Evolutionary conservation across 1,140 invertebrate genomes (phyloP).

Genomic region (Melitaea cinxia): DNA sequence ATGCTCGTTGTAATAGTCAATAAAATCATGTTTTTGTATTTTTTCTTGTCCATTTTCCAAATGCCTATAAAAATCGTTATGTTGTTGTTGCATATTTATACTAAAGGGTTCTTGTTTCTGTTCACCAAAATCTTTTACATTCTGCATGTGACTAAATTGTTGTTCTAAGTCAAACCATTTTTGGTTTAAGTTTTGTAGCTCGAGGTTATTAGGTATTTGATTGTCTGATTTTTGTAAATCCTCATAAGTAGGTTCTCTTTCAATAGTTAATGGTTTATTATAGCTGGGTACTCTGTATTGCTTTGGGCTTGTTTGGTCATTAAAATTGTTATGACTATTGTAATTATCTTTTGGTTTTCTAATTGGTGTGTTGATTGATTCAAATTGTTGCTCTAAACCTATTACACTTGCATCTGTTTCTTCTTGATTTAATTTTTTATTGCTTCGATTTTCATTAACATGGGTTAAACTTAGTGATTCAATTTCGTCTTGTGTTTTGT

Average conservation of each 20-base stretch:
- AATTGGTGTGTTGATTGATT: constrained; percentile 9
- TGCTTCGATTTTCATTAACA: neutral
- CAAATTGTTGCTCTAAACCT: constrained; percentile 14
- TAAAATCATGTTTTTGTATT: neutral
- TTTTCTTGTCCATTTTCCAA: neutral
- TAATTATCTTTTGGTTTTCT: constrained; percentile 2
- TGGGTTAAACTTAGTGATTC: constrained; percentile 37
- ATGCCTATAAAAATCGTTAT: neutral
- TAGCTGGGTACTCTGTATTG: neutral
- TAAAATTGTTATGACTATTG: neutral
- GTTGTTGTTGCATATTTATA: constrained; percentile 15
- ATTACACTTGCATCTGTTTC: constrained; percentile 18
- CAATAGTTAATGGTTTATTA: neutral
- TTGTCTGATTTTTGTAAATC: neutral
- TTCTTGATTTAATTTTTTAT: constrained; percentile 17
- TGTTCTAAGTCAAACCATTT: neutral
- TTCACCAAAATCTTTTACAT: constrained; percentile 35
- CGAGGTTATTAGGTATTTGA: constrained; percentile 14
- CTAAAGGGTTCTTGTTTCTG: constrained; percentile 28
- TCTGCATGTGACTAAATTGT: neutral
- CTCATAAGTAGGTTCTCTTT: neutral
- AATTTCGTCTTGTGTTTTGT: constrained; percentile 45
- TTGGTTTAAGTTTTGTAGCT: constrained; percentile 20
- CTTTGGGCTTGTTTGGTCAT: neutral
- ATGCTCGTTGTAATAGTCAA: neutral